phyloP scores from a whole-genome alignment of 2,113 vertebrate genomes.

The Pelecanoides urinatrix region DNA sequence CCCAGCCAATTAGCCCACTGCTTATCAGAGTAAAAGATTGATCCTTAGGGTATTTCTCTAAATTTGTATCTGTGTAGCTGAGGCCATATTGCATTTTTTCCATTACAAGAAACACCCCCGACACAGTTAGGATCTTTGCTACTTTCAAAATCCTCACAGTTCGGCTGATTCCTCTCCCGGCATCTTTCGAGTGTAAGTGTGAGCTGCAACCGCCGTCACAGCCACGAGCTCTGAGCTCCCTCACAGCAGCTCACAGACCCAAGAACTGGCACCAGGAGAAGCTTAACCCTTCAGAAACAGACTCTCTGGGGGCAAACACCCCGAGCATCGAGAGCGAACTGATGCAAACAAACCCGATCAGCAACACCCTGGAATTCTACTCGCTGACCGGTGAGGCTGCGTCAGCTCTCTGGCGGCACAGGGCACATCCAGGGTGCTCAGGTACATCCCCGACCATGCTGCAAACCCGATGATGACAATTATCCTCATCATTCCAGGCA shows the following conservation, averaged over 20 bases:
- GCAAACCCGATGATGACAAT: background rate
- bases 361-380: background rate
- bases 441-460: background rate
- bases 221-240: background rate
- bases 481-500: background rate
- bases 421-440: background rate
- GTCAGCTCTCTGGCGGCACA: background rate
- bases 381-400: fast-evolving
- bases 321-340: fast-evolving
- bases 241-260: background rate
- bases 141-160: background rate
- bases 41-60: background rate
- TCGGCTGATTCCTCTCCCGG: fast-evolving
- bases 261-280: background rate
- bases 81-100: background rate
- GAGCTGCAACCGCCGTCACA: background rate
- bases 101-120: background rate
- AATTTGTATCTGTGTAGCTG: background rate
- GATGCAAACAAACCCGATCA: background rate
- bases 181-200: fast-evolving
- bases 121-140: background rate
- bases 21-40: background rate
- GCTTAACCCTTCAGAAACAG: background rate
- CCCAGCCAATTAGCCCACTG: background rate
- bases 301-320: background rate